These are phyloP conservation scores for Strongylocentrotus purpuratus DNA, from an alignment of 35 echinoderm and acorn worm species.

Conservation along the genomic window DNA sequence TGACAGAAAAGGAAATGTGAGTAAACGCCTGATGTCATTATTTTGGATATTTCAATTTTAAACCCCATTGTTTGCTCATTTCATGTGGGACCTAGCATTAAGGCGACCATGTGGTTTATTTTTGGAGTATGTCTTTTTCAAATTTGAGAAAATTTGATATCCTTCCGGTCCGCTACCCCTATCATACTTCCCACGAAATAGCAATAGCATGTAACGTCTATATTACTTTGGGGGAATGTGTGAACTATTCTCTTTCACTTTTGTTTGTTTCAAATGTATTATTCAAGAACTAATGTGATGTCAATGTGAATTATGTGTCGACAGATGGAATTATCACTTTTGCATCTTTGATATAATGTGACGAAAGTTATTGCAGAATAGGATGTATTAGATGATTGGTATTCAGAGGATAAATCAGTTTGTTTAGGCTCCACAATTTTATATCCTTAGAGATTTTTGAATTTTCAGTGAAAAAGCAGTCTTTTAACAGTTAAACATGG, in stretches of 20 bases:
- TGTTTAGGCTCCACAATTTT: not conserved
- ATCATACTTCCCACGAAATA: not conserved
- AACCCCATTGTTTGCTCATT: not conserved
- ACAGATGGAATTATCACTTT: not conserved
- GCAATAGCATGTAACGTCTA: not conserved
- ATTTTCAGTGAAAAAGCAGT: too few species aligned
- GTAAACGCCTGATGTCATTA: slow-evolving; percentile 3
- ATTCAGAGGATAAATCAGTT: not conserved
- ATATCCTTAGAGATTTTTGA: too few species aligned
- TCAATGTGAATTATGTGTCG: not conserved
- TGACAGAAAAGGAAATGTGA: not conserved
- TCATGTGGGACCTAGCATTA: not conserved
- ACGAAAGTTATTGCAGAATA: not conserved
- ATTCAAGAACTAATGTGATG: not conserved
- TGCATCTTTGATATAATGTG: not conserved
- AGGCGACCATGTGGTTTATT: not conserved
- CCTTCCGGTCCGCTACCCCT: not conserved
- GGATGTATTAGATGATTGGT: not conserved
- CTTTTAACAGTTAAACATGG: too few species aligned
- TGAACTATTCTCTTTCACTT: not conserved
- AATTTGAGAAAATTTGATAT: not conserved
- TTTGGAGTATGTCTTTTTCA: slow-evolving; percentile 3
- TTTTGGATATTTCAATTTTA: not conserved
- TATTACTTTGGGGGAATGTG: not conserved
- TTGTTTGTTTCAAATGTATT: not conserved